Conservation (phyloP, 1,140 invertebrate species). For the Orchesella cincta region DNA sequence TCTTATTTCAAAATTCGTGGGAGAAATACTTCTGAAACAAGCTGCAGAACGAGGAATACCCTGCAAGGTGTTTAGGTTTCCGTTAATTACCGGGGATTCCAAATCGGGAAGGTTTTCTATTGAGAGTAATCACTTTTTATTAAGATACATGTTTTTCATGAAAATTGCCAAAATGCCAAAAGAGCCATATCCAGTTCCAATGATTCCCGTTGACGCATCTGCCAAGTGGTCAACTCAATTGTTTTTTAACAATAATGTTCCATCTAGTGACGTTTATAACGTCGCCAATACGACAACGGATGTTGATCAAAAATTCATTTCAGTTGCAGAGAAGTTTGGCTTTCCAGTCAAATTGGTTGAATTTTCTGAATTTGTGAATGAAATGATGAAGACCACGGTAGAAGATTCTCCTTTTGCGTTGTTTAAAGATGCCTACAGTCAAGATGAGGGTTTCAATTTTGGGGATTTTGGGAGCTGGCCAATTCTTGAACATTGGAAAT, state of each 20-base stretch:
- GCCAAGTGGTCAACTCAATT: background rate
- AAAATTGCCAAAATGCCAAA: background rate
- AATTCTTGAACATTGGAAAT: background rate
- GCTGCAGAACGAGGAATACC: slow-evolving; percentile 26
- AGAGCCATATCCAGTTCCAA: background rate
- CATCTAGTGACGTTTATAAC: slow-evolving; percentile 22
- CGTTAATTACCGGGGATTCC: background rate
- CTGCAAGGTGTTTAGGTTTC: slow-evolving; percentile 13
- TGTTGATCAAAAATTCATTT: background rate
- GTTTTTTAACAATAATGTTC: slow-evolving; percentile 1
- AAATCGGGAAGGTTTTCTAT: background rate
- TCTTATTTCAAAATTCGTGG: slow-evolving; percentile 31
- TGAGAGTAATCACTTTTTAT: background rate
- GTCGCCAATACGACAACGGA: background rate
- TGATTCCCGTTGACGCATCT: slow-evolving; percentile 9
- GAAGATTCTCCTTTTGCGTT: background rate
- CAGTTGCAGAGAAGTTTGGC: background rate
- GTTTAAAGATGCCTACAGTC: background rate
- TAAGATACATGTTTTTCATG: background rate
- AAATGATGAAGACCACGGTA: background rate
- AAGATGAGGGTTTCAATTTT: background rate
- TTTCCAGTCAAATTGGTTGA: background rate
- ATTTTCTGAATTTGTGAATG: background rate
- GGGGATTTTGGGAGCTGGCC: background rate
- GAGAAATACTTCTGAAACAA: slow-evolving; percentile 6